A percentile compares a stretch with the other conserved stretches of the same genome.
These are phyloP conservation scores for Cyprinella venusta DNA, from an alignment of 2,797 vertebrate species.

Conservation along the genomic window DNA sequence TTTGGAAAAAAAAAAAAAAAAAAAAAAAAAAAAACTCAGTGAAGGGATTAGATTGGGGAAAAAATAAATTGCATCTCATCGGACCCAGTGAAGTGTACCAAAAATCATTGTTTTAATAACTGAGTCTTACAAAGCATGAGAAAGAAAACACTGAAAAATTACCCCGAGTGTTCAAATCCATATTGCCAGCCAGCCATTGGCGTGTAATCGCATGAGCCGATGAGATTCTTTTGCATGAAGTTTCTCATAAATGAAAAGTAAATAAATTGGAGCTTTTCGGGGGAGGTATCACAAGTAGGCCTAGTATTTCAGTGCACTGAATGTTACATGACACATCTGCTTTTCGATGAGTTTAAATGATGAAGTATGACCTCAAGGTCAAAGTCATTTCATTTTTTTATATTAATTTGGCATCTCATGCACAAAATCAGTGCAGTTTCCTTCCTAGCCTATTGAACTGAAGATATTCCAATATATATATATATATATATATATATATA, in stretches of 20 bases:
- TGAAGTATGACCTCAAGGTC: not conserved
- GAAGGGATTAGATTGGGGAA: slow-evolving; percentile 32
- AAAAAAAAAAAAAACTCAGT: not conserved
- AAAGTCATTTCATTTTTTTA: not conserved
- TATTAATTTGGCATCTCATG: not conserved
- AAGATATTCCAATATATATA: not conserved
- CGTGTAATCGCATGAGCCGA: slow-evolving; percentile 27
- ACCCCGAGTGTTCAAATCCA: slow-evolving; percentile 53
- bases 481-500: too few species aligned
- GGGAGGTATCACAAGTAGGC: not conserved
- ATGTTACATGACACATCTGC: not conserved
- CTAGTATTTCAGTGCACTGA: not conserved
- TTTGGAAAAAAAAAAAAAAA: slow-evolving; percentile 27
- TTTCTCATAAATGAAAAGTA: slow-evolving; percentile 49
- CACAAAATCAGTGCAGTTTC: not conserved
- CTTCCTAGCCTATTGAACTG: not conserved
- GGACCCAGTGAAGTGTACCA: slow-evolving; percentile 45
- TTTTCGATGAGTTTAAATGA: not conserved
- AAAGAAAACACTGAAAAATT: slow-evolving; percentile 57
- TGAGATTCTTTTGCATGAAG: slow-evolving; percentile 14
- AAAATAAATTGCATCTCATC: slow-evolving; percentile 46
- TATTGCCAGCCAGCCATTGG: slow-evolving; percentile 47
- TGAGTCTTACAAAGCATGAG: slow-evolving; percentile 56
- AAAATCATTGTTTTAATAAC: slow-evolving; percentile 60
- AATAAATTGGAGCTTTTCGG: slow-evolving; percentile 27